Evolutionary conservation across 2,888 invertebrate genomes (phyloP), one percentile per base, ranked within the genome.

Genomic region (Drosophila buzzatii): DNA sequence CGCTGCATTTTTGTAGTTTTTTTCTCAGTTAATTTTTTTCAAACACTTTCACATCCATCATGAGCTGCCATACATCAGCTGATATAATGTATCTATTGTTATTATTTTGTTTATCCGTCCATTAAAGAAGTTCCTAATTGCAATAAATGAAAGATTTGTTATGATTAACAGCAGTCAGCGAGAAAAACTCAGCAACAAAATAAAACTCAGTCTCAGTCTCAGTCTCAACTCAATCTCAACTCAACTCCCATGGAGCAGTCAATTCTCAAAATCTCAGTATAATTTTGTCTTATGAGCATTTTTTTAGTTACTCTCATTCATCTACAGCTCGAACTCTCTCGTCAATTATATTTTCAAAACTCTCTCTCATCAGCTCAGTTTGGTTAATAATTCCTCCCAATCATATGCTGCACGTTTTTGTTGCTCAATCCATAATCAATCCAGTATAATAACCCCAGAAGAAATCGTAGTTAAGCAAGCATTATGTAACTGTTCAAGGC

Each of bases 81-180:
- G 44, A 31, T 51, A 20, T 45, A 33, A 53, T 57, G 69, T 67
- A 72, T 77, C 77, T 75, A 84, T 81, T 75, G 78, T 89, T 91
- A 87, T 89, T 91, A 87, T 91, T 83, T 81, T 76, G 37, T 80
- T 92, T 91, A 92, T 91, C 91, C 91, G 92, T 91, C 91, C 91
- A 91, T 91, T 73, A 80, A 85, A 76, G 78, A 85, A 90, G 90
- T 90, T 90, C 90, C 90, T 91, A 91, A 83, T 86, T 76, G 80
- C 85, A 85, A 88, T 90, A 88, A 85, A 90, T 82, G 61, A 85
- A 79, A 75, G 66, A 87, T 89, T 85, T 78, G 59, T 80, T 84
- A 80, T 74, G 66, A 77, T 80, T 76, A 68, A 66, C 77, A 67
- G 71, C 71, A 76, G 60, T 67, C 64, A 77, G 67, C 66, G 59